These are phyloP conservation scores for Exocentrus adspersus DNA, from an alignment of 2,888 invertebrate species.

Conservation along the genomic window DNA sequence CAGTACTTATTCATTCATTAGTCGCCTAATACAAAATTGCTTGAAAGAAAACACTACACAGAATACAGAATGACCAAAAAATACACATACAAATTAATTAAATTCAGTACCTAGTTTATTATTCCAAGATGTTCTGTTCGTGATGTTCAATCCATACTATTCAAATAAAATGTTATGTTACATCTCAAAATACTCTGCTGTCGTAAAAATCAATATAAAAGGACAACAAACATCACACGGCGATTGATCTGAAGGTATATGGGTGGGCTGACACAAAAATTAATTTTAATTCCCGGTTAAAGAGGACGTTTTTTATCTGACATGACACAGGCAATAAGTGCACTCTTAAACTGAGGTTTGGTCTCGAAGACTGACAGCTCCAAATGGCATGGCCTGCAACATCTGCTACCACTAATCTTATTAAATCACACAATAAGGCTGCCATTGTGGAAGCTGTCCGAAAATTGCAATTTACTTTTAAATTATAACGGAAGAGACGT, in stretches of 20 bases:
- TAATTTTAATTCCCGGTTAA: not conserved
- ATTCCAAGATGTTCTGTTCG: too few species aligned
- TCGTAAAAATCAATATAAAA: too few species aligned
- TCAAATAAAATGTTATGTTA: too few species aligned
- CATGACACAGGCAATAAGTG: not conserved
- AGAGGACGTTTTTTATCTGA: not conserved
- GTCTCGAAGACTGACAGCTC: conserved; percentile 18
- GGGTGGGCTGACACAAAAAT: not conserved
- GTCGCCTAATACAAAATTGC: too few species aligned
- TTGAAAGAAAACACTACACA: too few species aligned
- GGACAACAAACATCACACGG: too few species aligned
- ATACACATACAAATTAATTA: too few species aligned
- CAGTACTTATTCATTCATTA: too few species aligned
- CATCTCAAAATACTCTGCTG: too few species aligned
- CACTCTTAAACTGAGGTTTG: not conserved
- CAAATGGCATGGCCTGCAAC: conserved; percentile 11
- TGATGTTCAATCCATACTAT: too few species aligned
- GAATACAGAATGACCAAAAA: too few species aligned
- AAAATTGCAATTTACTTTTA: conserved; percentile 4
- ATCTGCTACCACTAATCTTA: conserved; percentile 17
- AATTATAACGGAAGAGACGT: not conserved
- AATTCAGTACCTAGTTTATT: too few species aligned
- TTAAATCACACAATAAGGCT: conserved; percentile 17
- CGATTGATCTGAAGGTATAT: not conserved
- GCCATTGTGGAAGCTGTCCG: conserved; percentile 9